Percentiles rank a stretch among this genome's conserved stretches.
These are phyloP conservation scores for Platichthys flesus DNA, from an alignment of 2,113 vertebrate genomes.

Conservation along the genomic window DNA sequence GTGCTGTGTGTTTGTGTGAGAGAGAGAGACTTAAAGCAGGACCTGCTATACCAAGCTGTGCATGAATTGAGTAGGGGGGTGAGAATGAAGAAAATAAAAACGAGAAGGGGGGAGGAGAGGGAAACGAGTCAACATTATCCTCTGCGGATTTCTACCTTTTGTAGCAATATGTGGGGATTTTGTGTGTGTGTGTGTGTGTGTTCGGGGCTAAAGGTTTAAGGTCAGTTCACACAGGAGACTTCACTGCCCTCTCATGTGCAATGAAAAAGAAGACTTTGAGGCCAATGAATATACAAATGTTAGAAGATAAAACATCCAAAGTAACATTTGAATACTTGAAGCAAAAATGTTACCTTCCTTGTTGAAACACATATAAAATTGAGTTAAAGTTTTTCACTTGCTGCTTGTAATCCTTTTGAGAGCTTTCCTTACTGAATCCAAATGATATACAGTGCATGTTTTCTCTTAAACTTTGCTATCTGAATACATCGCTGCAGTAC, in stretches of 20 bases:
- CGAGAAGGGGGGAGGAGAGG: constrained; percentile 51
- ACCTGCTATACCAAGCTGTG: constrained; percentile 61
- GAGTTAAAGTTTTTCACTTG: neutral
- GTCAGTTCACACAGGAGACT: constrained; percentile 21
- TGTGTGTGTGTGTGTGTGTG: constrained; percentile 2
- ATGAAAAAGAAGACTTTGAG: neutral
- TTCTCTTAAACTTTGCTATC: constrained; percentile 9
- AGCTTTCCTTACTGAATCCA: constrained; percentile 3
- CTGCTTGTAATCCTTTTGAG: constrained; percentile 11
- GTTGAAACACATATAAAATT: neutral
- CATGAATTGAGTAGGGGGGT: constrained; percentile 5
- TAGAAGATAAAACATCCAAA: neutral
- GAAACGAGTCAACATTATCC: constrained; percentile 57
- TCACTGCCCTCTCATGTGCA: constrained; percentile 31
- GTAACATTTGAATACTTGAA: neutral
- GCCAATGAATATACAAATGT: neutral
- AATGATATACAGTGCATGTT: neutral
- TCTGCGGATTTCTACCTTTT: constrained; percentile 69
- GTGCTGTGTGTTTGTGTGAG: constrained; percentile 12
- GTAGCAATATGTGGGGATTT: constrained; percentile 36
- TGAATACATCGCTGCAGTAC: constrained; percentile 11
- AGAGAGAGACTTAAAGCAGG: constrained; percentile 38
- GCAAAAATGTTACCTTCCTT: neutral
- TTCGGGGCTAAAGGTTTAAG: constrained; percentile 8
- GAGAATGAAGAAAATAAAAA: constrained; percentile 44